Percentiles rank a stretch among this genome's conserved stretches.
phyloP scores from a whole-genome alignment of 2,888 invertebrate species.

The Drosophila cracens region DNA sequence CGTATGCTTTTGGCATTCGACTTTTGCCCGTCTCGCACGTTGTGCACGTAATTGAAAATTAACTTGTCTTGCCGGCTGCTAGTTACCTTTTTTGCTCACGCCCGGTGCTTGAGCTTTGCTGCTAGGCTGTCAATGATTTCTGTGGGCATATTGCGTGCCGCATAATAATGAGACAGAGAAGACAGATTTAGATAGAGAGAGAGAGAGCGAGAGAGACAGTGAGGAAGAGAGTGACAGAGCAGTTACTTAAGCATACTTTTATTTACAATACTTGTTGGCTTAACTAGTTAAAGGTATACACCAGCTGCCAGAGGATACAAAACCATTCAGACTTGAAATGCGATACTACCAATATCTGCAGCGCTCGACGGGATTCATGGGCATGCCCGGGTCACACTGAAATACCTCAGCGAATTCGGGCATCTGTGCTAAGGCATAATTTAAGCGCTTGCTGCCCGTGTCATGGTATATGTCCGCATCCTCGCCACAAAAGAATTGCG shows the following conservation, averaged over 20 bases:
- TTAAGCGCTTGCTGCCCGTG: slow-evolving; percentile 70
- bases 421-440: slow-evolving; percentile 75
- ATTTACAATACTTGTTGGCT: slow-evolving; percentile 69
- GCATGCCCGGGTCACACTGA: slow-evolving; percentile 56
- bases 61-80: slow-evolving; percentile 66
- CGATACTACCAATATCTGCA: slow-evolving; percentile 72
- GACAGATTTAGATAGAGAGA: neutral
- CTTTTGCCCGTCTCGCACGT: slow-evolving; percentile 52
- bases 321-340: slow-evolving; percentile 8
- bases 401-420: slow-evolving; percentile 77
- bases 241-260: slow-evolving; percentile 60
- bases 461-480: slow-evolving; percentile 71
- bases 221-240: neutral
- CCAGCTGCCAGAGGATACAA: slow-evolving; percentile 9
- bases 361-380: slow-evolving; percentile 70
- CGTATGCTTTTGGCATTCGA: slow-evolving; percentile 34
- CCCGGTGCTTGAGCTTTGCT: slow-evolving; percentile 7
- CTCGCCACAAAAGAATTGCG: slow-evolving; percentile 81
- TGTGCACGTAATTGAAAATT: slow-evolving; percentile 79
- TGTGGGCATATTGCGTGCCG: slow-evolving; percentile 42
- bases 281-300: slow-evolving; percentile 66
- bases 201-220: neutral
- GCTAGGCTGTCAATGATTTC: slow-evolving; percentile 51
- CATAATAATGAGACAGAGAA: slow-evolving; percentile 54
- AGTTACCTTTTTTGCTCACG: slow-evolving; percentile 23